Evolutionary conservation across 2,888 invertebrate species (phyloP), one percentile per base, ranked within the genome.

Genomic region (Trichopria drosophilae): DNA sequence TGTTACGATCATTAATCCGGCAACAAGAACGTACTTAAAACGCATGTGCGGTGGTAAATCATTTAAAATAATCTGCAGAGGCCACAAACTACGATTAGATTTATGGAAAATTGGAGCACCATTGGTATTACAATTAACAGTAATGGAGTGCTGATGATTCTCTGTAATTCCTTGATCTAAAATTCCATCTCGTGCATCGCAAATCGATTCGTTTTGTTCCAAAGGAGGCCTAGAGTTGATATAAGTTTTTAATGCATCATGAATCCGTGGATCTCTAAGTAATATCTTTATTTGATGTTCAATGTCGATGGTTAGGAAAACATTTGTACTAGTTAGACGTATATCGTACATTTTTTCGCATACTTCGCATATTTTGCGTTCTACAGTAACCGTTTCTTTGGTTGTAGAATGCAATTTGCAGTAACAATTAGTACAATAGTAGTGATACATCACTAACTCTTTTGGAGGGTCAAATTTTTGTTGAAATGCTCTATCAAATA

Each of bases 61-160:
- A 24, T 52, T 43, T 32, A 52, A 16, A 32, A 47, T 46, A 12
- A 52, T 24, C 26, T 42, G 52, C 37, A 52, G 32, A 36, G 47
- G 43, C 52, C 51, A 51, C 15, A 35, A 28, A 41, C 35, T 34
- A 23, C 20, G 23, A 4, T 51, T 51, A 9, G 45, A 40, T 23
- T 47, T 52, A 19, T 52, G 36, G 22, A 31, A 48, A 15, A 32
- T 22, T 26, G 31, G 47, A 13, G 40, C 39, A 18, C 40, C 40
- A 19, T 48, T 43, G 13, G 39, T 36, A 32, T 39, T 51, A 23
- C 45, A 34, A 10, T 46, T 46, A 19, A 32, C 45, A 9, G 46
- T 41, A 16, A 51, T 35, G 9, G 24, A 12, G 31, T 39, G 19
- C 16, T 23, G 15, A 20, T 32, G 23, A 9, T 15, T 19, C 37